phyloP scores from a whole-genome alignment of 1,140 invertebrate genomes.

The Brachionus paranguensis region DNA sequence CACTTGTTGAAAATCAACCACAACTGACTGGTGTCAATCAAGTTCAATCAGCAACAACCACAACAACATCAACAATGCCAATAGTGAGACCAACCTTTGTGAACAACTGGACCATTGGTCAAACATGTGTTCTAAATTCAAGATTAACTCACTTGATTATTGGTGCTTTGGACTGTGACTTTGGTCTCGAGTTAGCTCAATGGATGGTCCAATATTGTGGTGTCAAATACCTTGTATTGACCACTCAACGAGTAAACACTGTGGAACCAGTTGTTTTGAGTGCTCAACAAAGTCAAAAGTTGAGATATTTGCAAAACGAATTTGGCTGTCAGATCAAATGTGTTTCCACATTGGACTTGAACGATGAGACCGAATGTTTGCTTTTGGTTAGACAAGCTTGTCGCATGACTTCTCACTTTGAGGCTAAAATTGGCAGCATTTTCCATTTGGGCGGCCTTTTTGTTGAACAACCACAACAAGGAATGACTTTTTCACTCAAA shows the following conservation, averaged over 20 bases:
- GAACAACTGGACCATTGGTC: background rate
- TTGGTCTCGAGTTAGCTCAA: constrained; percentile 15
- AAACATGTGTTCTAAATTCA: background rate
- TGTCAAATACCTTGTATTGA: constrained; percentile 3
- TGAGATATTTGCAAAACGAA: constrained; percentile 20
- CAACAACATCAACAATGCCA: background rate
- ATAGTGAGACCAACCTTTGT: background rate
- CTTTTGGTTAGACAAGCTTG: background rate
- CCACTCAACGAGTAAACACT: background rate
- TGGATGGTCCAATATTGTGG: constrained; percentile 25
- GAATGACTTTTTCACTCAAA: background rate
- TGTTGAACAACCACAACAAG: background rate
- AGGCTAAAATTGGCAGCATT: background rate
- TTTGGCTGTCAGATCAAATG: constrained; percentile 5
- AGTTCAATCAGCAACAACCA: too few relatives aligned
- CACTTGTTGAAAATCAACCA: background rate
- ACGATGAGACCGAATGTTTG: background rate
- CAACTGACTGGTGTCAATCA: background rate
- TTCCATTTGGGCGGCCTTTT: background rate
- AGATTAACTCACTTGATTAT: background rate
- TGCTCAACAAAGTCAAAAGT: background rate
- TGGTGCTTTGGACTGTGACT: constrained; percentile 19
- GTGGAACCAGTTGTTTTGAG: background rate
- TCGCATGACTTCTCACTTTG: constrained; percentile 14
- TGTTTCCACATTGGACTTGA: constrained; percentile 13